phyloP scores from a whole-genome alignment of 1,140 invertebrate genomes.

The Drosophila setifemur region DNA sequence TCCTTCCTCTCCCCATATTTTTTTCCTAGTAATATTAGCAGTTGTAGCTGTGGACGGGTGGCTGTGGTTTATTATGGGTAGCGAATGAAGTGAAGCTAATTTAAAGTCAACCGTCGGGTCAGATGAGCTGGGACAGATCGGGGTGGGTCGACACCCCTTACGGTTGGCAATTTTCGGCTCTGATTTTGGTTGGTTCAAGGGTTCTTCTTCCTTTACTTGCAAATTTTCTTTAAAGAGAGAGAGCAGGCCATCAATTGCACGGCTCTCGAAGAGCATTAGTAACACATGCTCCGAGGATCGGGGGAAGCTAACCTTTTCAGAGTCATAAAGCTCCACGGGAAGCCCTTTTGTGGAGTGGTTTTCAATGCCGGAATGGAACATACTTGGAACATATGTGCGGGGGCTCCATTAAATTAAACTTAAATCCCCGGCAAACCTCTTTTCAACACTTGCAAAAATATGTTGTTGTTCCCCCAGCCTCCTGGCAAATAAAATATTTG shows the following conservation, averaged over 20 bases:
- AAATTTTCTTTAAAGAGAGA: conserved; percentile 7
- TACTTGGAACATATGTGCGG: conserved; percentile 51
- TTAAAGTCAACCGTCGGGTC: conserved; percentile 62
- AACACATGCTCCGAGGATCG: conserved; percentile 41
- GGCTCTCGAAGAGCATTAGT: conserved; percentile 42
- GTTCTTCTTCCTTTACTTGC: background rate
- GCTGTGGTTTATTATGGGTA: conserved; percentile 61
- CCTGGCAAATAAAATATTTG: background rate
- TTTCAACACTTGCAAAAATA: conserved; percentile 68
- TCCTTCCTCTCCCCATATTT: conserved; percentile 4
- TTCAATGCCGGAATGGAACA: conserved; percentile 35
- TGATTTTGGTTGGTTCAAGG: background rate
- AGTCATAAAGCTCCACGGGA: conserved; percentile 4
- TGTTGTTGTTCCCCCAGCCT: conserved; percentile 22
- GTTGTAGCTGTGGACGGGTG: conserved; percentile 26
- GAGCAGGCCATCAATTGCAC: conserved; percentile 26
- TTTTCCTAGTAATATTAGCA: conserved; percentile 39
- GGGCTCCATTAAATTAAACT: conserved; percentile 70
- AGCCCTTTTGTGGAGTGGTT: conserved; percentile 60
- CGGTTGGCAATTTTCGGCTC: background rate
- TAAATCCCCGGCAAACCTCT: conserved; percentile 48
- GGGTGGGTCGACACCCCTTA: conserved; percentile 7
- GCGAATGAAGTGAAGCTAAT: conserved; percentile 68
- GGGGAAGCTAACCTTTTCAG: conserved; percentile 23
- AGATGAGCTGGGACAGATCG: conserved; percentile 14